A percentile compares a stretch with the other conserved stretches of the same genome.
phyloP scores from a whole-genome alignment of 2,797 vertebrate genomes.

The Pipistrellus pipistrellus region DNA sequence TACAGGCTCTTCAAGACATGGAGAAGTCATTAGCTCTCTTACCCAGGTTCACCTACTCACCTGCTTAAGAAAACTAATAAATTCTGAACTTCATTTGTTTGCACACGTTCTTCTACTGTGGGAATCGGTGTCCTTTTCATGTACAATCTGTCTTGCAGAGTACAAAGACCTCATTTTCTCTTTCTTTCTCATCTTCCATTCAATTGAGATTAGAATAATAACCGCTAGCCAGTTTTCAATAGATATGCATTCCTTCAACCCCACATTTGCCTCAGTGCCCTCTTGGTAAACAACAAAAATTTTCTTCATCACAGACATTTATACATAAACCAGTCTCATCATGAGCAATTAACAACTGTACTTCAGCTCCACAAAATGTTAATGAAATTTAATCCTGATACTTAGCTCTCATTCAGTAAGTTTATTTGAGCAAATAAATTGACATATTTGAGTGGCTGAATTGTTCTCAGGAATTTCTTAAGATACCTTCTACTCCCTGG shows the following conservation, averaged over 20 bases:
- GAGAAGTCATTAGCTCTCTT: not conserved
- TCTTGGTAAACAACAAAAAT: conserved; percentile 15
- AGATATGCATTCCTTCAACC: not conserved
- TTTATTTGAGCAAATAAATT: conserved; percentile 28
- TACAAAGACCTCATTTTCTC: not conserved
- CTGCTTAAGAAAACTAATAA: not conserved
- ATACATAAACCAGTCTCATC: conserved; percentile 41
- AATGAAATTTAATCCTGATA: conserved; percentile 53
- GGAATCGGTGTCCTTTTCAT: not conserved
- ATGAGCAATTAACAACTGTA: conserved; percentile 48
- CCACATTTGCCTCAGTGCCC: not conserved
- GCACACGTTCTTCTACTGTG: not conserved
- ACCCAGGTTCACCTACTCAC: not conserved
- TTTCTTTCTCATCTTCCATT: not conserved
- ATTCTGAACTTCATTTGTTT: not conserved
- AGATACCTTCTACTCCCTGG: not conserved
- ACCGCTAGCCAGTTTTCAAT: not conserved
- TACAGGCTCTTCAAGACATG: not conserved
- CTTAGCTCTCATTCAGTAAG: conserved; percentile 17
- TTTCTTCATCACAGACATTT: conserved; percentile 22
- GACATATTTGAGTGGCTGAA: not conserved
- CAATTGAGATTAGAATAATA: not conserved
- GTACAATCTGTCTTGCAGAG: not conserved
- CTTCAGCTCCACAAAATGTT: conserved; percentile 41
- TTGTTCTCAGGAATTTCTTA: not conserved